Percentiles rank a stretch among this genome's conserved stretches.
Evolutionary conservation across 2,888 invertebrate genomes (phyloP).

Genomic region (Rosalia funebris): DNA sequence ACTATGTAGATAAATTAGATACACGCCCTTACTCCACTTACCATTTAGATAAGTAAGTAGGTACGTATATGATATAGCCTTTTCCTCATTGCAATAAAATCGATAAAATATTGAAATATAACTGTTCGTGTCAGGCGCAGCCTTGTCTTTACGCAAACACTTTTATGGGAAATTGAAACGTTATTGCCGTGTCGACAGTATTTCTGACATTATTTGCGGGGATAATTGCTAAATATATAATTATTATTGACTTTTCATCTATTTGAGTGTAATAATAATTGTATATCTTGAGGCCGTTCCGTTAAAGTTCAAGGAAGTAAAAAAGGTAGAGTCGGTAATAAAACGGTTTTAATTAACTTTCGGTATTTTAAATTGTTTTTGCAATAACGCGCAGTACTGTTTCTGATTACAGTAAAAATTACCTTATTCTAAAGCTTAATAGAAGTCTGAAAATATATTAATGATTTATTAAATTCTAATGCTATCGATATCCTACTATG

Average conservation of each 20-base stretch:
- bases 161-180: constrained; percentile 2
- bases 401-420: no score
- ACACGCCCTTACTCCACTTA: constrained; percentile 2
- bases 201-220: constrained; percentile 9
- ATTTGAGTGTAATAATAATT: background rate
- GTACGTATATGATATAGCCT: background rate
- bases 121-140: constrained; percentile 6
- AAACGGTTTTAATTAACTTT: background rate
- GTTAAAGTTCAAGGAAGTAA: constrained; percentile 7
- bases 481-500: no score
- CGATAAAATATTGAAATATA: constrained; percentile 8
- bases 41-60: background rate
- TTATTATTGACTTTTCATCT: constrained; percentile 6
- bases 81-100: background rate
- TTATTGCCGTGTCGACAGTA: background rate
- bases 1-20: background rate
- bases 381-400: no score
- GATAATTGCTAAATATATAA: constrained; percentile 7
- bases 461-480: no score
- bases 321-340: no score
- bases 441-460: no score
- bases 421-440: no score
- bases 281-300: background rate
- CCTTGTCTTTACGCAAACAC: background rate
- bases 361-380: no score